A percentile compares a stretch with the other conserved stretches of the same genome.
Evolutionary conservation across 1,140 invertebrate genomes (phyloP).

Genomic region (Campoletis sonorensis): DNA sequence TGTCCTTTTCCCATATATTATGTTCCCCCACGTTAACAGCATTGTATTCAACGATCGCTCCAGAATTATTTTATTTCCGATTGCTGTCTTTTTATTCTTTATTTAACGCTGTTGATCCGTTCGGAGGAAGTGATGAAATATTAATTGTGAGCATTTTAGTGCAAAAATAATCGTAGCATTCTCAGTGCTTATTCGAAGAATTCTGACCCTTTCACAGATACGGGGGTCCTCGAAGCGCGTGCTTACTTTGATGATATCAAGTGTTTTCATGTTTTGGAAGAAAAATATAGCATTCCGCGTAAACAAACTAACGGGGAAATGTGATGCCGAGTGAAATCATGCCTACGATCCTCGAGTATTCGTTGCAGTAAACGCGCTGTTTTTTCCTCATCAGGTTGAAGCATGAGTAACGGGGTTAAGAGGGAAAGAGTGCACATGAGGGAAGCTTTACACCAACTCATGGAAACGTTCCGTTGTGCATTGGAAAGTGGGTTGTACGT

Average conservation of each 20-base stretch:
- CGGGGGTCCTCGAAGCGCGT: too few species aligned
- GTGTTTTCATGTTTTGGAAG: neutral
- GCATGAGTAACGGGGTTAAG: conserved; percentile 25
- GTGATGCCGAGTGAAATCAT: neutral
- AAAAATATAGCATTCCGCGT: neutral
- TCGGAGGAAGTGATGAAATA: too few species aligned
- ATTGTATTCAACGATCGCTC: too few species aligned
- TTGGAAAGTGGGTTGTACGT: conserved; percentile 26
- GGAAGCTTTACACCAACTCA: neutral
- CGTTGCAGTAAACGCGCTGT: neutral
- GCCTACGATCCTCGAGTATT: neutral
- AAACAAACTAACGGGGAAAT: neutral
- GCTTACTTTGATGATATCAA: too few species aligned
- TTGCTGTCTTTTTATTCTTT: too few species aligned
- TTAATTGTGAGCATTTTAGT: too few species aligned
- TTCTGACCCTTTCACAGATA: too few species aligned
- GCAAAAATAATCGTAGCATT: too few species aligned
- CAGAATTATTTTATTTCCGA: too few species aligned
- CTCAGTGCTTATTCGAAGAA: too few species aligned
- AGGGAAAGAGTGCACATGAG: neutral
- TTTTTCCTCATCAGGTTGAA: neutral
- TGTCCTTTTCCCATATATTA: neutral
- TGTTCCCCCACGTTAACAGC: too few species aligned
- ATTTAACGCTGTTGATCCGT: too few species aligned
- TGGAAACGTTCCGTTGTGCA: neutral